These are phyloP conservation scores for Saturnia japonica DNA, from an alignment of 2,888 invertebrate genomes.

Conservation along the genomic window DNA sequence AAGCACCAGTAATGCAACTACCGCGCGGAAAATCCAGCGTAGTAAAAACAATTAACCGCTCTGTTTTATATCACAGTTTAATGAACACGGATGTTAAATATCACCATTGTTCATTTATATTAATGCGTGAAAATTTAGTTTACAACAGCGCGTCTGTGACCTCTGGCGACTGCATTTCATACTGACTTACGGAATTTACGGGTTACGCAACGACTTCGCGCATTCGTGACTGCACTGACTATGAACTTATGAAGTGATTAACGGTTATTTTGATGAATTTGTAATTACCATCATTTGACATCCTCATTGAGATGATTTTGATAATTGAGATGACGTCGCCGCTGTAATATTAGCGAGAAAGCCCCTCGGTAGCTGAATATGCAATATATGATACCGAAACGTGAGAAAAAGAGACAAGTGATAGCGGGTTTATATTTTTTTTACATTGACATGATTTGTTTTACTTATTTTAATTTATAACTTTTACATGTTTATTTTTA, in stretches of 20 bases:
- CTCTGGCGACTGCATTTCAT: slow-evolving; percentile 1
- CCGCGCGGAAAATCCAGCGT: neutral
- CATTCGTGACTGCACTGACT: slow-evolving; percentile 8
- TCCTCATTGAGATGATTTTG: neutral
- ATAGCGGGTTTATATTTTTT: too few relatives aligned
- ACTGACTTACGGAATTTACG: neutral
- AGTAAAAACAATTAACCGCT: slow-evolving; percentile 1
- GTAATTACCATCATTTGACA: neutral
- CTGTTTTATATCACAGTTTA: neutral
- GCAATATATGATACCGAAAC: too few relatives aligned
- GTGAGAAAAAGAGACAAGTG: too few relatives aligned
- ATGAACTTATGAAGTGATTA: neutral
- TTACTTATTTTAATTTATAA: too few relatives aligned
- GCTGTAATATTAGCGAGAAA: too few relatives aligned
- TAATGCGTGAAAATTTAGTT: slow-evolving; percentile 2
- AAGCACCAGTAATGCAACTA: neutral
- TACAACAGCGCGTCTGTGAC: slow-evolving; percentile 6
- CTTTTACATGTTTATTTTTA: neutral
- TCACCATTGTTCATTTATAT: neutral
- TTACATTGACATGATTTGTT: too few relatives aligned
- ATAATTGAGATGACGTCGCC: too few relatives aligned
- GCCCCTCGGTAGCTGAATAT: too few relatives aligned
- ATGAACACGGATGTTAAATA: slow-evolving; percentile 2
- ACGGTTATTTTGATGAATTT: neutral
- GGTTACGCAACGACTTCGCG: neutral